These are phyloP conservation scores for Quiscalus mexicanus DNA, from an alignment of 2,113 vertebrate genomes.

Conservation along the genomic window DNA sequence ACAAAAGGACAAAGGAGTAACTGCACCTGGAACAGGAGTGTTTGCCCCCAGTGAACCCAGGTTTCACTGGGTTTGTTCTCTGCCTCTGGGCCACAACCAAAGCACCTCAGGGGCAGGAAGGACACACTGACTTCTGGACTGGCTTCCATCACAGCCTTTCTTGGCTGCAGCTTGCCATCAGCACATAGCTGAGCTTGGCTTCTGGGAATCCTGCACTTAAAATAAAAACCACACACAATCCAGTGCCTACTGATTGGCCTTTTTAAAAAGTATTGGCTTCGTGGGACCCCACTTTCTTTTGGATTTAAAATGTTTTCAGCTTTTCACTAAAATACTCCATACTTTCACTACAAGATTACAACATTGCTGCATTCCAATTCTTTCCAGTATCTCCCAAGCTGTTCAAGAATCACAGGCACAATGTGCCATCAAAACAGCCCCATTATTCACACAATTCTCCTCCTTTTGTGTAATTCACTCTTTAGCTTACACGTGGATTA, in stretches of 20 bases:
- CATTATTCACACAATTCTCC: background rate
- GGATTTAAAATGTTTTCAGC: background rate
- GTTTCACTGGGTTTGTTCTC: background rate
- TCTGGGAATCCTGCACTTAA: background rate
- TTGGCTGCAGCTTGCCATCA: background rate
- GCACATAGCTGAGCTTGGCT: background rate
- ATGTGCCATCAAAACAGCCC: background rate
- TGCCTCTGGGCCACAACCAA: background rate
- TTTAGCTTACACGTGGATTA: conserved; percentile 81
- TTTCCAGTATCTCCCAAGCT: background rate
- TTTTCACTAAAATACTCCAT: background rate
- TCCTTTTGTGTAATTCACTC: conserved; percentile 53
- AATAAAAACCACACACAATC: background rate
- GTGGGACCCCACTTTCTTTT: background rate
- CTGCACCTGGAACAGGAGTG: background rate
- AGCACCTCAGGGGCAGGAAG: background rate
- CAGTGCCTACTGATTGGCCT: background rate
- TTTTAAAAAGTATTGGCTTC: background rate
- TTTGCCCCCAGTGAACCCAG: background rate
- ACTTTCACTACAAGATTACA: background rate
- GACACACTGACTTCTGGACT: background rate
- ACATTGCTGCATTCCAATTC: background rate
- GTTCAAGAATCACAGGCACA: background rate
- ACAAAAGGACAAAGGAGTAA: background rate
- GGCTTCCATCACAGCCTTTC: background rate